Evolutionary conservation across 1,140 invertebrate species (phyloP).

Genomic region (Calliphora vicina): DNA sequence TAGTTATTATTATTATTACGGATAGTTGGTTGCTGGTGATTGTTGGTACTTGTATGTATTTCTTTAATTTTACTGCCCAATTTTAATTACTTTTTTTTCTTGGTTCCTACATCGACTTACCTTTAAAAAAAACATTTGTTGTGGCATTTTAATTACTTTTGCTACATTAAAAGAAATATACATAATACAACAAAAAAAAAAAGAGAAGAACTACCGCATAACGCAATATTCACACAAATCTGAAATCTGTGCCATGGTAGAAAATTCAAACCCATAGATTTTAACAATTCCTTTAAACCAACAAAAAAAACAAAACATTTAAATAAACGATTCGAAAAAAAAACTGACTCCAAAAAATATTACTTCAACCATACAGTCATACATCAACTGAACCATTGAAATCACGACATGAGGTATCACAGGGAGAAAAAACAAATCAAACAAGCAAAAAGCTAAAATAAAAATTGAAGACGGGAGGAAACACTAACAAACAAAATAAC

Average conservation of each 20-base stretch:
- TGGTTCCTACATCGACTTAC: background rate
- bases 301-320: no score
- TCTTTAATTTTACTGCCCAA: background rate
- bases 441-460: background rate
- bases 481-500: background rate
- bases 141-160: slow-evolving; percentile 35
- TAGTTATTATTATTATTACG: background rate
- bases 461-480: background rate
- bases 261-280: background rate
- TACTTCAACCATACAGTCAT: background rate
- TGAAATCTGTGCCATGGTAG: background rate
- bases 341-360: background rate
- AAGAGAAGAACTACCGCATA: background rate
- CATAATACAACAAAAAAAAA: background rate
- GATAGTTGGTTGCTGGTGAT: background rate
- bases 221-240: background rate
- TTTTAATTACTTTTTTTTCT: slow-evolving; percentile 12
- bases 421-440: background rate
- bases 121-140: background rate
- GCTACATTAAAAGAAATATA: slow-evolving; percentile 4
- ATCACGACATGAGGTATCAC: slow-evolving; percentile 19
- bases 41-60: background rate
- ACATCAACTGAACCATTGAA: slow-evolving; percentile 26
- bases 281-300: no score
- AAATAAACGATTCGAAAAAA: no score